Base-by-base conservation (phyloP, 2,113 vertebrate genomes). In the Ceyx margarethae region DNA sequence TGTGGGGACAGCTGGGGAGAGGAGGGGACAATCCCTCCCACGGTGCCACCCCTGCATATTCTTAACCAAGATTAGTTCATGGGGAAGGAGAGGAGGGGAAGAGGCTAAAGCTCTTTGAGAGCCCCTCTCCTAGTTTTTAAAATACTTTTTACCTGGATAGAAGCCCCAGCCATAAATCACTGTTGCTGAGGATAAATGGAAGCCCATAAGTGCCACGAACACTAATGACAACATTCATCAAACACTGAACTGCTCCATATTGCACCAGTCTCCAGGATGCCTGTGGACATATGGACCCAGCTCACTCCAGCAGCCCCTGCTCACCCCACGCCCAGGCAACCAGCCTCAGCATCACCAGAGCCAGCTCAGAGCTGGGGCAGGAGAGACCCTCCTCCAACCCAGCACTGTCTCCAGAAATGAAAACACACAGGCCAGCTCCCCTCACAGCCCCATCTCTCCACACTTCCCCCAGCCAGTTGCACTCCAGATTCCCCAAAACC, bases 151-250 rank as follows among this genome's bases (percentile, higher is more conserved):
- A 89, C 83, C 86, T 92, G 96, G 95, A 95, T 74, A 42, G 67
- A 40, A 42, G 73, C 87, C 87, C 89, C 1, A 6, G 89, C 81
- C 91, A 95, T 97, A 97, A 96, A 97, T 97, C 96, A 96, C 90
- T 96, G 85, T 94, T 96, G 62, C 75, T 94, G 53, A 91, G 95
- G 92, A 96, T 97, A 96, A 98, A 96, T 96, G 95, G 90, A 80
- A 93, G 93, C 87, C 93, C 62, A 56, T 97, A 93, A 97, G 96
- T 97, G 95, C 96, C 91, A 82, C 21, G 67, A 95, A 72, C 93
- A 57, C 94, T 96, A 95, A 96, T 96, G 96, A 97, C 95, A 97
- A 89, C 97, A 97, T 98, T 96, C 95, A 98, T 97, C 96, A 97
- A 93, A 95, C 72, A 45, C 92, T 93, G 96, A 97, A 66, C 74